These are phyloP conservation scores for Pangasius sanitwongsei DNA, from an alignment of 2,797 vertebrate genomes.

Conservation along the genomic window DNA sequence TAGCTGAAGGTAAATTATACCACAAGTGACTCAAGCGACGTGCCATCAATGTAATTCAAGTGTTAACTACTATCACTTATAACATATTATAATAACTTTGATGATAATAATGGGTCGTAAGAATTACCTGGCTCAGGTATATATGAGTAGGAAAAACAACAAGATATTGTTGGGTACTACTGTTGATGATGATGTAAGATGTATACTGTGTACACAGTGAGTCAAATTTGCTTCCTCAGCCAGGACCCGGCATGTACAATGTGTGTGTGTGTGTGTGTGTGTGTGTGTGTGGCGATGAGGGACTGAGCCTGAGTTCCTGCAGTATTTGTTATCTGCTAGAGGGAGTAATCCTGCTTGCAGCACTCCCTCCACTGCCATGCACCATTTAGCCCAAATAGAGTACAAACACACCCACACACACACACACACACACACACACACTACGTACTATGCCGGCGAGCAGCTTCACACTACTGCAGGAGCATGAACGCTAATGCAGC, in stretches of 20 bases:
- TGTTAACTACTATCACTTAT: background rate
- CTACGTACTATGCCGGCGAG: background rate
- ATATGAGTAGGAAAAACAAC: background rate
- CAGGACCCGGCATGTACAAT: background rate
- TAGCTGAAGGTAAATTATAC: background rate
- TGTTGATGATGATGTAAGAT: background rate
- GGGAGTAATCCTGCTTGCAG: conserved; percentile 43
- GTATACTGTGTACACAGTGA: background rate
- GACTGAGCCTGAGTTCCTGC: conserved; percentile 46
- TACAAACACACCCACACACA: conserved; percentile 60
- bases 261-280: conserved; percentile 34
- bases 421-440: background rate
- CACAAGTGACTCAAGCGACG: background rate
- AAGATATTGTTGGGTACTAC: background rate
- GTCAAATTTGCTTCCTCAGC: background rate
- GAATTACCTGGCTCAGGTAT: background rate
- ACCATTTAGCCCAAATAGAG: conserved; percentile 70
- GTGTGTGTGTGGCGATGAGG: background rate
- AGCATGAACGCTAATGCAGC: conserved; percentile 2
- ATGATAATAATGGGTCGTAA: background rate
- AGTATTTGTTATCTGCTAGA: conserved; percentile 54
- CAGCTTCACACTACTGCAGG: conserved; percentile 20
- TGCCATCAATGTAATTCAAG: background rate
- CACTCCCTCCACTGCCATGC: conserved; percentile 62
- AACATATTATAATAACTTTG: background rate